Base-by-base conservation (phyloP, 2,888 invertebrate species). In the Entomobrya proxima region DNA sequence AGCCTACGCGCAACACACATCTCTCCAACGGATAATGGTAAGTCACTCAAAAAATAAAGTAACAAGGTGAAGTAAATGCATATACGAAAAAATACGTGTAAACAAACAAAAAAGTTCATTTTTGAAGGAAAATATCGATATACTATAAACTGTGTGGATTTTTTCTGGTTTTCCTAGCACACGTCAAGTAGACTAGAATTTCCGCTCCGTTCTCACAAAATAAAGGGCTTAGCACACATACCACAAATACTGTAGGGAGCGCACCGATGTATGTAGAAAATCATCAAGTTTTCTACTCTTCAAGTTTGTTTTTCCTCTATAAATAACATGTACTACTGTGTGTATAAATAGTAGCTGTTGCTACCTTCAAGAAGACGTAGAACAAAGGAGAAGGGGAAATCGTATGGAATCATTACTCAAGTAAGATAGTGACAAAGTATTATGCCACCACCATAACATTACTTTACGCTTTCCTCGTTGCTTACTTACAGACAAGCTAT, bases 341-440 rank as follows among this genome's bases (percentile, higher is more conserved):
- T 50, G 50, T n/a, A 50, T 11, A 50, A 50, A n/a, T 50, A 50
- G 50, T n/a, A 50, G 24, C 21, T 27, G 58, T 35, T 35, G 2
- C 4, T 18, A 2, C 64, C 37, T 64, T 3, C 7, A 78, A 64
- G 52, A 37, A 69, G 81, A 27, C 6, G 18, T 55, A 37, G 79
- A 78, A 55, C 64, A 76, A 76, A 85, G 87, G 85, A 82, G 61
- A 74, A 85, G 74, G 79, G 21, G 78, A 85, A 78, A 78, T 74
- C 74, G 47, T 78, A 47, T 50, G 61, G 85, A 74, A 88, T 88
- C 88, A 88, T 89, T 88, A 89, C 86, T 89, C 88, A 88, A 85
- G 84, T 80, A 74, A 86, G 89, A 89, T 88, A 89, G 88, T 89
- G 89, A 88, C 89, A 89, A 88, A 89, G 88, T 88, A 89, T 85